phyloP scores from a whole-genome alignment of 2,888 invertebrate species.

The Cactoblastis cactorum region DNA sequence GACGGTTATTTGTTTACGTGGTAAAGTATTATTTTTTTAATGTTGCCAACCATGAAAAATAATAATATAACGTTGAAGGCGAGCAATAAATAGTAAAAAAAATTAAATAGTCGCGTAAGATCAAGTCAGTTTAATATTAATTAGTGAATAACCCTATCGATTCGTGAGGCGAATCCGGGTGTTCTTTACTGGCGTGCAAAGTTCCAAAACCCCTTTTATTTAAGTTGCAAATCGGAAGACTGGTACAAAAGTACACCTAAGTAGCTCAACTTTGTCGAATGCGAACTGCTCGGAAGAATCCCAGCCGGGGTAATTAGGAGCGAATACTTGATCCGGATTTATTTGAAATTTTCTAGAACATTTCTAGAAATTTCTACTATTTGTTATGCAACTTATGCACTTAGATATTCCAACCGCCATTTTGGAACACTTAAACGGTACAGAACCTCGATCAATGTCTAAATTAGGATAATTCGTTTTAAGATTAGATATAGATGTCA shows the following conservation, averaged over 20 bases:
- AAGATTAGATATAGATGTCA: conserved; percentile 11
- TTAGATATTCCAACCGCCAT: conserved; percentile 17
- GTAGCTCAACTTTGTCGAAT: conserved; percentile 8
- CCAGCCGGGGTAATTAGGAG: conserved; percentile 5
- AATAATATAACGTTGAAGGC: no score
- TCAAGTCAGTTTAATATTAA: no score
- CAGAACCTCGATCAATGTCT: conserved; percentile 38
- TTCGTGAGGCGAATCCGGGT: conserved; percentile 40
- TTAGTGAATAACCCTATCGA: no score
- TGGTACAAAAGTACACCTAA: conserved; percentile 6
- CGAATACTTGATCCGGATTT: conserved; percentile 1
- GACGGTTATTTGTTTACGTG: no score
- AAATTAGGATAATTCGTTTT: conserved; percentile 41
- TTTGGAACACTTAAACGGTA: conserved; percentile 18
- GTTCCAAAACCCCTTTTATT: conserved; percentile 11
- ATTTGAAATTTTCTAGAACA: neutral
- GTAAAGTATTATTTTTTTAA: no score
- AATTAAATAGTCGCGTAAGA: no score
- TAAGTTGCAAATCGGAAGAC: conserved; percentile 8
- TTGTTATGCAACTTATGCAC: neutral
- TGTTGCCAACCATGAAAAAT: no score
- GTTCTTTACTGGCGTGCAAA: conserved; percentile 33
- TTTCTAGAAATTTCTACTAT: neutral
- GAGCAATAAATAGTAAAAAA: no score
- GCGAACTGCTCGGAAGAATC: conserved; percentile 1